These are phyloP conservation scores for Cephus spinipes DNA, from an alignment of 2,888 invertebrate genomes.

Conservation along the genomic window DNA sequence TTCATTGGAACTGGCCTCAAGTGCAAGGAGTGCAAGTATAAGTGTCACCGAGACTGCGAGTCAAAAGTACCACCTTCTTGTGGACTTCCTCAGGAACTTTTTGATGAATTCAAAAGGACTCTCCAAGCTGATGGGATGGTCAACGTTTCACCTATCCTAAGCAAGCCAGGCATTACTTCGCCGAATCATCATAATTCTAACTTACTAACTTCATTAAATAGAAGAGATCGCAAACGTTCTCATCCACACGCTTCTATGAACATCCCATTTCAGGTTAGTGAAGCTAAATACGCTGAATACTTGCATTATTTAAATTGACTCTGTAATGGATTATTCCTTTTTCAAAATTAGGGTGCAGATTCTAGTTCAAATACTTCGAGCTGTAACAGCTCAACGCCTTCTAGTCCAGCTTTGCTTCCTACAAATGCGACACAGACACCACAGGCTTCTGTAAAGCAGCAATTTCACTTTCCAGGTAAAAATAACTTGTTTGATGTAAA, in stretches of 20 bases:
- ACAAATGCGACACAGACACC: slow-evolving; percentile 67
- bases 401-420: slow-evolving; percentile 86
- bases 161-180: slow-evolving; percentile 65
- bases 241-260: slow-evolving; percentile 71
- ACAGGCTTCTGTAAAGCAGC: slow-evolving; percentile 70
- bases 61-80: slow-evolving; percentile 93
- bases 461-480: slow-evolving; percentile 84
- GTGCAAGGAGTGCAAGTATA: slow-evolving; percentile 96
- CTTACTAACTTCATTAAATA: slow-evolving; percentile 59
- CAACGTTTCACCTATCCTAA: slow-evolving; percentile 68
- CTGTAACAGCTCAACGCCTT: slow-evolving; percentile 96
- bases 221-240: slow-evolving; percentile 69
- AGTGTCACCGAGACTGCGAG: slow-evolving; percentile 89
- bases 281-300: neutral
- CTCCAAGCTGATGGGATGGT: slow-evolving; percentile 72
- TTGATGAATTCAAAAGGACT: slow-evolving; percentile 84
- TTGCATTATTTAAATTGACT: neutral
- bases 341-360: slow-evolving; percentile 74
- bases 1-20: slow-evolving; percentile 85
- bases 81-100: slow-evolving; percentile 86
- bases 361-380: slow-evolving; percentile 95
- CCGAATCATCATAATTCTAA: slow-evolving; percentile 64
- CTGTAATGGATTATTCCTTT: neutral
- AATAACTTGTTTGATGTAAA: slow-evolving; percentile 4
- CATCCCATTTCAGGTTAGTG: slow-evolving; percentile 71